These are phyloP conservation scores for Passerculus sandwichensis DNA, from an alignment of 2,797 vertebrate genomes.

Conservation along the genomic window DNA sequence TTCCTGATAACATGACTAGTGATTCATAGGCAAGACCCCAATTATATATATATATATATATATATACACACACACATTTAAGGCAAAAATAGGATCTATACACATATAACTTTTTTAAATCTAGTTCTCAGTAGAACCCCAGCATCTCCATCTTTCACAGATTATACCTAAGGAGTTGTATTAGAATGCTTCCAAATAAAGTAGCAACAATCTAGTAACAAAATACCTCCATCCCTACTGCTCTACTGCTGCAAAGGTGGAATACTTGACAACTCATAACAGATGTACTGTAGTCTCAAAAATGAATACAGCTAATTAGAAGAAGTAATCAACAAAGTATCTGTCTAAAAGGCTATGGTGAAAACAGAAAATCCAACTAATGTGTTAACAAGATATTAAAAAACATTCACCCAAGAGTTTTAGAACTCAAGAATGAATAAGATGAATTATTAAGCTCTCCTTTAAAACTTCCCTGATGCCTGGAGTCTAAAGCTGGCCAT, in stretches of 20 bases:
- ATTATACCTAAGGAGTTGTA: background rate
- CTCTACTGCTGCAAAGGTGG: background rate
- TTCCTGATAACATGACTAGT: background rate
- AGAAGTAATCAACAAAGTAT: background rate
- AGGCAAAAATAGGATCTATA: background rate
- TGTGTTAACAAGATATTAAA: background rate
- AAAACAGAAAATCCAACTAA: background rate
- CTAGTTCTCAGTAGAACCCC: background rate
- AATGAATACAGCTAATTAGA: background rate
- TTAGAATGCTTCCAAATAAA: background rate
- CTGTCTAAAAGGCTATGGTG: background rate
- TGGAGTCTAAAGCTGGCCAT: background rate
- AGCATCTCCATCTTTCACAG: background rate
- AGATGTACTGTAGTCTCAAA: background rate
- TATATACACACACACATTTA: no score
- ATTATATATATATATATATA: background rate
- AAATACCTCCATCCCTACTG: background rate
- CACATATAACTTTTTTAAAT: background rate
- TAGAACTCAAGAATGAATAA: background rate
- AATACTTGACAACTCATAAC: background rate
- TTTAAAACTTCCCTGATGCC: background rate
- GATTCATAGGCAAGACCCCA: slow-evolving; percentile 21
- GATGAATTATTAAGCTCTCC: background rate
- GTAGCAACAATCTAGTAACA: background rate
- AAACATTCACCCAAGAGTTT: background rate